These are phyloP conservation scores for Diorhabda carinulata DNA, from an alignment of 1,140 invertebrate species.

Conservation along the genomic window DNA sequence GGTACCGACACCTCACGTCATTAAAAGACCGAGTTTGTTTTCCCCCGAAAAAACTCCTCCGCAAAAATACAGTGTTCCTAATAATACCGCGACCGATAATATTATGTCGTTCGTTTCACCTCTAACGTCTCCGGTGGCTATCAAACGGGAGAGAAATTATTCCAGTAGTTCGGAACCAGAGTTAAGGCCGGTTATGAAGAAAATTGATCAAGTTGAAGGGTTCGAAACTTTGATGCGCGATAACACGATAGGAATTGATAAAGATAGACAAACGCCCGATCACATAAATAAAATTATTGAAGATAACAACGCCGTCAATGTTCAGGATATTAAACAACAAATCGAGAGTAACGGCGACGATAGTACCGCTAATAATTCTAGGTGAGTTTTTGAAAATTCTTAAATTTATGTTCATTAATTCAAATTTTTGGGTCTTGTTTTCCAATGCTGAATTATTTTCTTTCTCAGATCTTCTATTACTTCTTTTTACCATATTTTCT, in stretches of 20 bases:
- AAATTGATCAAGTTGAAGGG: slow-evolving; percentile 47
- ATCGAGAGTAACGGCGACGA: background rate
- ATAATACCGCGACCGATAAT: slow-evolving; percentile 4
- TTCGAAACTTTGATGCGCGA: slow-evolving; percentile 47
- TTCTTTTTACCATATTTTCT: no score
- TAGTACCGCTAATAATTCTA: no score
- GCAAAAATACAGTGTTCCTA: slow-evolving; percentile 30
- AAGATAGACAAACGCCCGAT: slow-evolving; percentile 34
- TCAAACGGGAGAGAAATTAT: slow-evolving; percentile 31
- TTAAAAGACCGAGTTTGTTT: slow-evolving; percentile 49
- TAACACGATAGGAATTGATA: slow-evolving; percentile 40
- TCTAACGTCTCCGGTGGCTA: slow-evolving; percentile 38
- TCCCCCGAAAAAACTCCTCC: slow-evolving; percentile 53
- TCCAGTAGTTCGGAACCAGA: slow-evolving; percentile 47
- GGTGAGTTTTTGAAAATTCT: no score
- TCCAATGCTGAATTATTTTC: no score
- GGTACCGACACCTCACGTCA: slow-evolving; percentile 31
- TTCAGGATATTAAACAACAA: background rate
- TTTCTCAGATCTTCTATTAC: no score
- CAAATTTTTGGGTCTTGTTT: no score
- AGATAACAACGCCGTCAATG: background rate
- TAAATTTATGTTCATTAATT: no score
- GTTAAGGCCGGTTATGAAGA: slow-evolving; percentile 45
- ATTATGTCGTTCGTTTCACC: slow-evolving; percentile 30
- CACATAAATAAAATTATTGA: slow-evolving; percentile 18